Evolutionary conservation across 1,140 invertebrate genomes (phyloP).

Genomic region (Panulirus ornatus): DNA sequence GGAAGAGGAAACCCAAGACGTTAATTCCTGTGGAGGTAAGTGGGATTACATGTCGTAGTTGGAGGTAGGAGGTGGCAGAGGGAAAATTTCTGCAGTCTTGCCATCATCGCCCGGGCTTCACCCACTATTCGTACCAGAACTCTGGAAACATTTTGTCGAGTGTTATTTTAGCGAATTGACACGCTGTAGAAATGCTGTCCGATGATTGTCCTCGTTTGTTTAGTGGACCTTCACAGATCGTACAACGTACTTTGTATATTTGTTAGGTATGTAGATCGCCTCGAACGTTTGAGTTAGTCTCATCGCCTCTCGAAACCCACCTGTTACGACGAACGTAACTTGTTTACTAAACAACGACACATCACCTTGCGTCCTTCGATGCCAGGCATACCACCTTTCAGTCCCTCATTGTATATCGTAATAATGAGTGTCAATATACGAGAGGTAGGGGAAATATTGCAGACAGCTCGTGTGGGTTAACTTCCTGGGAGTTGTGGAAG

Average conservation of each 20-base stretch:
- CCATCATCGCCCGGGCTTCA: conserved; percentile 18
- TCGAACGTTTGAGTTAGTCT: too few relatives aligned
- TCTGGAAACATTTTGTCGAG: conserved; percentile 10
- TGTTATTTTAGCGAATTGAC: conserved; percentile 56
- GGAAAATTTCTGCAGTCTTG: conserved; percentile 16
- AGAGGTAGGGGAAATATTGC: too few relatives aligned
- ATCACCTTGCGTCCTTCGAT: conserved; percentile 39
- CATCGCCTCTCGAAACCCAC: conserved; percentile 32
- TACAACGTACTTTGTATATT: too few relatives aligned
- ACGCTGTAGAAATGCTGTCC: too few relatives aligned
- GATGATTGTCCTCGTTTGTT: too few relatives aligned
- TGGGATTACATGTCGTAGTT: background rate
- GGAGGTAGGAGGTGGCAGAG: background rate
- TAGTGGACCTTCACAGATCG: too few relatives aligned
- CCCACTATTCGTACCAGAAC: conserved; percentile 22
- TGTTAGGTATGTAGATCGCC: too few relatives aligned
- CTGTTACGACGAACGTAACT: conserved; percentile 65
- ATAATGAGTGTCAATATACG: too few relatives aligned
- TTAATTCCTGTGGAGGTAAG: conserved; percentile 70
- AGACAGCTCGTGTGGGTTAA: too few relatives aligned
- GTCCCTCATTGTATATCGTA: too few relatives aligned
- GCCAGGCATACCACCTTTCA: background rate
- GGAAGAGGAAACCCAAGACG: conserved; percentile 71
- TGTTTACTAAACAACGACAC: conserved; percentile 63
- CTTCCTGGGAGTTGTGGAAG: background rate